Conservation (phyloP, 2,888 invertebrate species). For the Hyles lineata region DNA sequence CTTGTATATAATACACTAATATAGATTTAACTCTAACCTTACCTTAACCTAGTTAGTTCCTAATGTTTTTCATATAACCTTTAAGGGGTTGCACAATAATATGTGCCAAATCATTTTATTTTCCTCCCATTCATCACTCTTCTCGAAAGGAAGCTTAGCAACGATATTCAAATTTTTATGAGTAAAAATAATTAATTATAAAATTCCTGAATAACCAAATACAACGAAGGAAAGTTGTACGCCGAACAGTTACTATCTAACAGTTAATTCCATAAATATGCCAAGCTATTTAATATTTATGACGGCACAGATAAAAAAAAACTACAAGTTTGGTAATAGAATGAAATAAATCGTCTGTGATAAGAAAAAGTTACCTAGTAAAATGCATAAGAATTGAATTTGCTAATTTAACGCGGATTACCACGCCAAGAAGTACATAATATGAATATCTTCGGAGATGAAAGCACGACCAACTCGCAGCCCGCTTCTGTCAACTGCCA, state of each 20-base stretch:
- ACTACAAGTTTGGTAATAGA: slow-evolving; percentile 41
- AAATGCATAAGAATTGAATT: slow-evolving; percentile 61
- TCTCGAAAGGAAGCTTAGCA: slow-evolving; percentile 21
- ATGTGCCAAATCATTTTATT: slow-evolving; percentile 48
- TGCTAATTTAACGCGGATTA: slow-evolving; percentile 29
- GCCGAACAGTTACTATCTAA: slow-evolving; percentile 29
- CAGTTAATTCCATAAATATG: slow-evolving; percentile 15
- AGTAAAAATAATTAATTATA: slow-evolving; percentile 4
- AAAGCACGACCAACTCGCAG: no score
- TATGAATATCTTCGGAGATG: not conserved
- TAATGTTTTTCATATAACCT: slow-evolving; percentile 42
- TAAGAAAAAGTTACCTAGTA: slow-evolving; percentile 63
- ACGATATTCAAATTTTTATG: slow-evolving; percentile 18
- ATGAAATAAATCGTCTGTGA: slow-evolving; percentile 60
- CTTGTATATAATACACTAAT: slow-evolving; percentile 38
- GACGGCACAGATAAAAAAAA: slow-evolving; percentile 54
- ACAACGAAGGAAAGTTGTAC: slow-evolving; percentile 54
- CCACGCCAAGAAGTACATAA: not conserved
- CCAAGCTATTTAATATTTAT: slow-evolving; percentile 68
- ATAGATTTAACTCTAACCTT: slow-evolving; percentile 37
- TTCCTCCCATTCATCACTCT: not conserved
- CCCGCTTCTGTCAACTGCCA: not conserved
- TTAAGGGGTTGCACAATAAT: slow-evolving; percentile 39
- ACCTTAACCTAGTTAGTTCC: slow-evolving; percentile 40
- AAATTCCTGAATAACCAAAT: slow-evolving; percentile 29